These are phyloP conservation scores for Rhagoletis pomonella DNA, from an alignment of 1,140 invertebrate species.

Conservation along the genomic window DNA sequence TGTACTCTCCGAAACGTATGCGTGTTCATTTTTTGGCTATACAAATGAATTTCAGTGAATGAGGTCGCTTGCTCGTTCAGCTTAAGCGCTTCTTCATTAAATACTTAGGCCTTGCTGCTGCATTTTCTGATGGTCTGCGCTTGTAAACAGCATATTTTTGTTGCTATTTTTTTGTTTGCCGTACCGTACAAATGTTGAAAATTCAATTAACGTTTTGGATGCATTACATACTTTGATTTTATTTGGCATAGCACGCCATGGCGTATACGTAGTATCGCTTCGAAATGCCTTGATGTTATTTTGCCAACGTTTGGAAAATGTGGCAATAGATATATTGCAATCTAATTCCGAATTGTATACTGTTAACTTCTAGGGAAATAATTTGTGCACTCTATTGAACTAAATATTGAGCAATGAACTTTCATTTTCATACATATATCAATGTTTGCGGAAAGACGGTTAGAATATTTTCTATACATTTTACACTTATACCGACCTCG, in stretches of 20 bases:
- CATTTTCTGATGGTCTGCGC: too few relatives aligned
- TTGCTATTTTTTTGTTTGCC: not conserved
- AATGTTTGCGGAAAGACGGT: too few relatives aligned
- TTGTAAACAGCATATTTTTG: not conserved
- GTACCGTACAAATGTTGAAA: not conserved
- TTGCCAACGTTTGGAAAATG: too few relatives aligned
- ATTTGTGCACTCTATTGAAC: too few relatives aligned
- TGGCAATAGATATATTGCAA: not conserved
- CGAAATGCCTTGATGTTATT: not conserved
- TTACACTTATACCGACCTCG: too few relatives aligned
- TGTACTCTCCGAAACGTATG: not conserved
- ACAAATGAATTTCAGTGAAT: not conserved
- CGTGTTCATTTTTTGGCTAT: not conserved
- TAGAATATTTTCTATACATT: too few relatives aligned
- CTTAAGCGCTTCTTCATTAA: not conserved
- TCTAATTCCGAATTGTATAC: too few relatives aligned
- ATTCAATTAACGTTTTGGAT: slow-evolving; percentile 14
- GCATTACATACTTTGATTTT: not conserved
- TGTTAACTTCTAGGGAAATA: too few relatives aligned
- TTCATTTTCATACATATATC: too few relatives aligned
- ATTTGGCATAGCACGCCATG: not conserved
- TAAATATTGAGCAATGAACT: too few relatives aligned
- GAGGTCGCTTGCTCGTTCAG: not conserved
- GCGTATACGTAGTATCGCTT: not conserved
- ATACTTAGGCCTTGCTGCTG: too few relatives aligned